Percentiles rank a stretch among this genome's conserved stretches.
These are phyloP conservation scores for Muscicapa adusta DNA, from an alignment of 2,113 vertebrate genomes.

Conservation along the genomic window DNA sequence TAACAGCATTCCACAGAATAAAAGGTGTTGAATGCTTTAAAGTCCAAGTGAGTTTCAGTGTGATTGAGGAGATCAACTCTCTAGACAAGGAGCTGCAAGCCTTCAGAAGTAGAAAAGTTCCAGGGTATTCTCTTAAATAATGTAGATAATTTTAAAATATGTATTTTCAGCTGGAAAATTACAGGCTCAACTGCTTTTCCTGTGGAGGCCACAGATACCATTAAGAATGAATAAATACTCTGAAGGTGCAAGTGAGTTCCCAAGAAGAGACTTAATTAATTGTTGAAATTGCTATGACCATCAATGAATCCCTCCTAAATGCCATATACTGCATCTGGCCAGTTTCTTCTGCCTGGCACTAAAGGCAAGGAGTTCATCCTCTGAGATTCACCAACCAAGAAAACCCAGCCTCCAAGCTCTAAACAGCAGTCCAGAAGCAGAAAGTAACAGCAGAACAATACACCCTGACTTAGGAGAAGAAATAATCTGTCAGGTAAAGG, in stretches of 20 bases:
- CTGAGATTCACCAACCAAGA: not conserved
- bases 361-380: not conserved
- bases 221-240: not conserved
- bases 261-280: not conserved
- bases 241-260: not conserved
- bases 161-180: not conserved
- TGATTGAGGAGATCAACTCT: not conserved
- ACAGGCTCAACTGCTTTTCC: not conserved
- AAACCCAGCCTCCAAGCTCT: not conserved
- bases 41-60: not conserved
- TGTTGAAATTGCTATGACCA: not conserved
- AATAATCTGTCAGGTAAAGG: not conserved
- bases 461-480: accelerated
- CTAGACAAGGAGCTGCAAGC: not conserved
- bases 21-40: not conserved
- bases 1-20: not conserved
- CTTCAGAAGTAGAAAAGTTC: not conserved
- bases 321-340: not conserved
- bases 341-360: not conserved
- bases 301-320: not conserved
- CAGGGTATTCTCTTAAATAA: not conserved
- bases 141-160: not conserved
- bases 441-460: not conserved
- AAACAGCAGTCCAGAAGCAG: not conserved
- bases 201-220: not conserved